Percentiles rank a stretch among this genome's conserved stretches.
These are phyloP conservation scores for Pogonocherus hispidulus DNA, from an alignment of 2,888 invertebrate species.

Conservation along the genomic window DNA sequence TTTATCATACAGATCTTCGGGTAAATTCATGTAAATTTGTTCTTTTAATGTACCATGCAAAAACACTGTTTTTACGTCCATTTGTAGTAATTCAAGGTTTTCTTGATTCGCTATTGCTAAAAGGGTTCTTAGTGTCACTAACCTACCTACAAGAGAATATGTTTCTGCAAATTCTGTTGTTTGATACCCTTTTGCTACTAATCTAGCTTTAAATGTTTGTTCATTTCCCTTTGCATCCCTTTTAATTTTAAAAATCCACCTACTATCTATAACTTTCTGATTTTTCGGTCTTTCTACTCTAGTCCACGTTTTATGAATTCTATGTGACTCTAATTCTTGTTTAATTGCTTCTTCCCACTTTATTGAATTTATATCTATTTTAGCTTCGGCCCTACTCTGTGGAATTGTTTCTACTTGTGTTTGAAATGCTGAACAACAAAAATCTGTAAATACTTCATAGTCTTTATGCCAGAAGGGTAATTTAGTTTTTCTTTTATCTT, in stretches of 20 bases:
- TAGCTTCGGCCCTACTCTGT: neutral
- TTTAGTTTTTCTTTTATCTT: neutral
- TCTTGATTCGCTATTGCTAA: neutral
- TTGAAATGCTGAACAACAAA: neutral
- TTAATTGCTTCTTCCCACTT: conserved; percentile 19
- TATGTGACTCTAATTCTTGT: conserved; percentile 6
- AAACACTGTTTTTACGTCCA: neutral
- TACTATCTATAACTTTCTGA: neutral
- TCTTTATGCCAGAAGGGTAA: too few species aligned
- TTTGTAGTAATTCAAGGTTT: neutral
- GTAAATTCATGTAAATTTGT: conserved; percentile 8
- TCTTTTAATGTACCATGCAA: neutral
- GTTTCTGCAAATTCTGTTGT: conserved; percentile 15
- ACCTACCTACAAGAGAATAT: conserved; percentile 16
- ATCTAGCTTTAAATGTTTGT: conserved; percentile 7
- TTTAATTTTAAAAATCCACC: conserved; percentile 14
- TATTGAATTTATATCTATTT: neutral
- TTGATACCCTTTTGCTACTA: neutral
- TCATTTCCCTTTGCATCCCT: conserved; percentile 2
- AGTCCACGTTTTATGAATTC: conserved; percentile 10
- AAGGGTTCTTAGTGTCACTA: conserved; percentile 7
- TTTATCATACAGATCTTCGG: neutral
- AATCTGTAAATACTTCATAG: neutral
- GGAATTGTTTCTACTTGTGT: neutral
- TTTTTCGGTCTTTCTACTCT: neutral